phyloP scores from a whole-genome alignment of 2,797 vertebrate genomes.

The Nothura maculosa region DNA sequence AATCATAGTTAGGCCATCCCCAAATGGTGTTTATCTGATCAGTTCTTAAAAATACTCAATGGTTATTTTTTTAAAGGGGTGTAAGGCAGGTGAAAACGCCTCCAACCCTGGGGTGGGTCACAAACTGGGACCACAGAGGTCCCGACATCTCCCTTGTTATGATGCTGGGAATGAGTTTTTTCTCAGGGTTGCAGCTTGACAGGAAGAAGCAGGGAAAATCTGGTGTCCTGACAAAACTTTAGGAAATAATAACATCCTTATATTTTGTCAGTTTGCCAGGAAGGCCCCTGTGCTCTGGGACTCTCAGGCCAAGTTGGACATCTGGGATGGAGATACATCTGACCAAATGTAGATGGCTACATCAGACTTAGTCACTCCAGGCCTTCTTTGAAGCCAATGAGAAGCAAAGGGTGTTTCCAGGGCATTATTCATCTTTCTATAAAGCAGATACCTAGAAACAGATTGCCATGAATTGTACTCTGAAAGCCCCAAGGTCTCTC shows the following conservation, averaged over 20 bases:
- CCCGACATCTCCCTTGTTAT: conserved; percentile 3
- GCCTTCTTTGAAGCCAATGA: neutral
- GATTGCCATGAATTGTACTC: neutral
- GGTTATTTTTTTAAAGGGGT: fast-evolving
- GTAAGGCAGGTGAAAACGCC: neutral
- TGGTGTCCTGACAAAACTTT: conserved; percentile 64
- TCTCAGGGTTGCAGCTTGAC: conserved; percentile 67
- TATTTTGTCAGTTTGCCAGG: conserved; percentile 48
- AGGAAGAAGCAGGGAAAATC: conserved; percentile 67
- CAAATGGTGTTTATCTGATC: neutral
- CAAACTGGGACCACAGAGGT: neutral
- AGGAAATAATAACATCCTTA: conserved; percentile 60
- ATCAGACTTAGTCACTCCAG: neutral
- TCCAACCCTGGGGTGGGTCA: neutral
- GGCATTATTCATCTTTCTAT: neutral
- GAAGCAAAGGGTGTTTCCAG: neutral
- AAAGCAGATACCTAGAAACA: neutral
- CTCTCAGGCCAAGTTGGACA: conserved; percentile 23
- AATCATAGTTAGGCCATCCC: neutral
- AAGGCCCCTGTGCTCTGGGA: conserved; percentile 22
- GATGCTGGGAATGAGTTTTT: conserved; percentile 64
- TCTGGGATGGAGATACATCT: conserved; percentile 34
- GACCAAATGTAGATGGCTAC: neutral
- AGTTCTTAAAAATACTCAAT: neutral
- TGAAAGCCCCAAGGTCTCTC: neutral